Conservation (phyloP, 2,888 invertebrate genomes). For the Diadromus collaris region DNA sequence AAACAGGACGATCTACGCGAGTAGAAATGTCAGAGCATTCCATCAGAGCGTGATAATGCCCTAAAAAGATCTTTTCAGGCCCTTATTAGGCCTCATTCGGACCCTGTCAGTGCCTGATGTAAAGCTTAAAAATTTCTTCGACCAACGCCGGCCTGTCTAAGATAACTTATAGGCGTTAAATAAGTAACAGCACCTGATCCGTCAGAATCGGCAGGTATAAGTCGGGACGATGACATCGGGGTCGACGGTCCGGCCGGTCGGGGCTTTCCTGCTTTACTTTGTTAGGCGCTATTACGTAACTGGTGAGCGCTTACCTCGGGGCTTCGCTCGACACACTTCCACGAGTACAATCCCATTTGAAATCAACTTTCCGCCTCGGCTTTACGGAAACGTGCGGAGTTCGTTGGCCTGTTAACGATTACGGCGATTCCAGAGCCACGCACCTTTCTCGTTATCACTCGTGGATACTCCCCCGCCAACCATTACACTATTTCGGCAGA, state of each 20-base stretch:
- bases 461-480: not conserved
- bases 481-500: not conserved
- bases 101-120: no score
- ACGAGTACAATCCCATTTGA: constrained; percentile 74
- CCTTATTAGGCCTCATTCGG: no score
- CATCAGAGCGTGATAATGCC: no score
- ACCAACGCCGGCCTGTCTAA: not conserved
- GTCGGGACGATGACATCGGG: constrained; percentile 30
- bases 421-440: constrained; percentile 48
- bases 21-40: no score
- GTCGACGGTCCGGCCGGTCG: constrained; percentile 31
- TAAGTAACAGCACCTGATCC: constrained; percentile 19
- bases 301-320: constrained; percentile 58
- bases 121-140: no score
- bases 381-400: constrained; percentile 57
- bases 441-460: constrained; percentile 56
- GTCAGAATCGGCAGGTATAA: constrained; percentile 11
- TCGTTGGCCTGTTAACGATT: constrained; percentile 58
- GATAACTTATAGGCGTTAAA: not conserved
- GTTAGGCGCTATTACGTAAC: not conserved
- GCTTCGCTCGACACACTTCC: constrained; percentile 74
- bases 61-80: no score
- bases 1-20: no score
- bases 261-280: constrained; percentile 12
- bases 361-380: constrained; percentile 64